Base-by-base conservation (phyloP, 2,113 vertebrate genomes). In the Pluvialis apricaria region DNA sequence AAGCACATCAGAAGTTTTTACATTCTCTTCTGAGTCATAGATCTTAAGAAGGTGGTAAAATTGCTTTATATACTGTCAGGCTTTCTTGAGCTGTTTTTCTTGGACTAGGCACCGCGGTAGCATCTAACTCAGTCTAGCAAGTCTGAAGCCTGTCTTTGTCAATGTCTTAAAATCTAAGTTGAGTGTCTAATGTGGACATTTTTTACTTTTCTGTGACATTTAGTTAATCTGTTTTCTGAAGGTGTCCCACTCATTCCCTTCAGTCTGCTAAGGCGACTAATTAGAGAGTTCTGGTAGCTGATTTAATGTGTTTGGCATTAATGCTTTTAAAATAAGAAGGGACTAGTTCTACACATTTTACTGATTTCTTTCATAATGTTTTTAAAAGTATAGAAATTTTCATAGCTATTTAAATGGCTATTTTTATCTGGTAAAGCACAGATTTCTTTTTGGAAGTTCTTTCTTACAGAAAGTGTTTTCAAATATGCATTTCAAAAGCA, bases 401-500 rank as follows among this genome's bases (percentile, higher is more conserved):
- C n/a, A 45, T 66, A 80, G 7, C 8, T 88, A 85, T 96, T 93
- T 58, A 76, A 95, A 85, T 62, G 11, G 12, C 61, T 92, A 36
- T 47, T 88, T 96, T 97, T 78, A 90, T 32, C 21, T 65, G 26
- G 21, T 66, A 57, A 60, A 80, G 71, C 40, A 62, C 24, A 94
- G 61, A 94, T 90, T 94, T 96, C 47, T 93, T 96, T 88, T 94
- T 70, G 61, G 64, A 92, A 52, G 26, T 61, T 90, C 52, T 82
- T 75, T 60, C 57, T 62, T 69, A 40, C 28, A 92, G 54, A 91
- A 75, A 76, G 29, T 65, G 38, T 95, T 97, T 82, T 69, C 42
- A 90, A 90, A 62, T 65, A 96, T 32, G 71, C 73, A 91, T 81
- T 90, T 96, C 96, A 95, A 97, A 97, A 94, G n/a, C 71, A 96